Conservation (phyloP, 2,113 vertebrate species). For the Pithys albifrons region DNA sequence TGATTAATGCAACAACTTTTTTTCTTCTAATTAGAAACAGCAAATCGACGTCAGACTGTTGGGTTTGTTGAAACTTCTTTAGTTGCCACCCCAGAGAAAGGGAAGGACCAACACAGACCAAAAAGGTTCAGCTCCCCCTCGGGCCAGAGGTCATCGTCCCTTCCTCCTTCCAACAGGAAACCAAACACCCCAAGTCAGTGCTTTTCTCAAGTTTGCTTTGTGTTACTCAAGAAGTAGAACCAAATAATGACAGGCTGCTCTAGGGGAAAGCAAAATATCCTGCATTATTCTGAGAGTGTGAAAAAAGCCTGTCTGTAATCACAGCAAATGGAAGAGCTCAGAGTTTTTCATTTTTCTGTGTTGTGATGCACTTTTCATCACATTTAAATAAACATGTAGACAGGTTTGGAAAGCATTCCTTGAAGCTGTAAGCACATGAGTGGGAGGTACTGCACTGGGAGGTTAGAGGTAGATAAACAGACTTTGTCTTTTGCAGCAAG, state of each 20-base stretch:
- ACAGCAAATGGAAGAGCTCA: neutral
- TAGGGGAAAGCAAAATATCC: neutral
- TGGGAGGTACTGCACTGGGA: neutral
- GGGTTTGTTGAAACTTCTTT: slow-evolving; percentile 77
- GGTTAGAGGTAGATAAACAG: neutral
- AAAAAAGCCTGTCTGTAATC: neutral
- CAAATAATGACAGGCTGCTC: neutral
- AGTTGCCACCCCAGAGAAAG: slow-evolving; percentile 75
- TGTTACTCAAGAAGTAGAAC: neutral
- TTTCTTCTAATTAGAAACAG: slow-evolving; percentile 73
- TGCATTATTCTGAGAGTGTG: neutral
- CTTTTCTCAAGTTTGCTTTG: neutral
- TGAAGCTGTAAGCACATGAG: neutral
- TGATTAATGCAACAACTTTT: neutral
- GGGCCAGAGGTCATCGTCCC: slow-evolving; percentile 88
- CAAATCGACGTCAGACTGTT: slow-evolving; percentile 73
- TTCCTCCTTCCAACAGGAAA: slow-evolving; percentile 86
- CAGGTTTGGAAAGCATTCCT: neutral
- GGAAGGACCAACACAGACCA: slow-evolving; percentile 73
- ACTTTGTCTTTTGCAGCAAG: slow-evolving; percentile 78
- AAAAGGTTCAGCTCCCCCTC: slow-evolving; percentile 82
- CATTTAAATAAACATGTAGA: neutral
- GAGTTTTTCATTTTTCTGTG: neutral
- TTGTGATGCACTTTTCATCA: neutral
- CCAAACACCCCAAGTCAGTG: slow-evolving; percentile 82